A percentile compares a stretch with the other conserved stretches of the same genome.
Evolutionary conservation across 2,113 vertebrate species (phyloP).

Genomic region (Lepidiolamprologus cunningtoni): DNA sequence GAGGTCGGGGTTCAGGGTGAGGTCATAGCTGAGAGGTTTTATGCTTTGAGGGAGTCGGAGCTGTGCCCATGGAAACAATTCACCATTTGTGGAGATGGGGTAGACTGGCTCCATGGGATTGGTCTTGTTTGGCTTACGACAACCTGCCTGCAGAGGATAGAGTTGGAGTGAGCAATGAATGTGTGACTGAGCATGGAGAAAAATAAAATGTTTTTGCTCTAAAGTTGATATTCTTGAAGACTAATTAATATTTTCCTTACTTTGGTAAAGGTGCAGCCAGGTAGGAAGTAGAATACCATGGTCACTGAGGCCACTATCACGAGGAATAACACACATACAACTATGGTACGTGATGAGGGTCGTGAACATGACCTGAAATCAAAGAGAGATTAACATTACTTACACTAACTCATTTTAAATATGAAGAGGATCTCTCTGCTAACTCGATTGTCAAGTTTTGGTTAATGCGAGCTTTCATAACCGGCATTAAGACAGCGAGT

Average conservation of each 20-base stretch:
- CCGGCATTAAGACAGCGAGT: too few species aligned
- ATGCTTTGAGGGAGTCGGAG: slow-evolving; percentile 78
- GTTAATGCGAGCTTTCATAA: neutral
- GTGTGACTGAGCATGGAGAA: neutral
- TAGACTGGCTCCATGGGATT: slow-evolving; percentile 67
- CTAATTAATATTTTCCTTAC: slow-evolving; percentile 31
- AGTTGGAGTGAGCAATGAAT: neutral
- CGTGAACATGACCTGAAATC: slow-evolving; percentile 66
- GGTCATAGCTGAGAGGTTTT: slow-evolving; percentile 79
- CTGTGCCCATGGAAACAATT: slow-evolving; percentile 86
- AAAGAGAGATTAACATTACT: neutral
- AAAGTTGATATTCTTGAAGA: neutral
- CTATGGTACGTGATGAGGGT: slow-evolving; percentile 75
- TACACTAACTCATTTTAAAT: neutral
- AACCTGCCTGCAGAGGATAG: slow-evolving; percentile 68
- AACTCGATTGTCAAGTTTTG: neutral
- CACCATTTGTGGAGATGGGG: slow-evolving; percentile 77
- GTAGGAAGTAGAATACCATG: slow-evolving; percentile 84
- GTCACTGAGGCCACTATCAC: slow-evolving; percentile 77
- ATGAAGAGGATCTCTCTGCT: neutral
- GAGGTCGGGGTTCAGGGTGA: slow-evolving; percentile 81
- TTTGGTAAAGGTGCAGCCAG: slow-evolving; percentile 90
- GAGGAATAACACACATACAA: slow-evolving; percentile 77
- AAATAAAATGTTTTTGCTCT: neutral
- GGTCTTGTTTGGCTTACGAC: slow-evolving; percentile 72